Evolutionary conservation across 2,888 invertebrate species (phyloP).

Genomic region (Andrena bucephala): DNA sequence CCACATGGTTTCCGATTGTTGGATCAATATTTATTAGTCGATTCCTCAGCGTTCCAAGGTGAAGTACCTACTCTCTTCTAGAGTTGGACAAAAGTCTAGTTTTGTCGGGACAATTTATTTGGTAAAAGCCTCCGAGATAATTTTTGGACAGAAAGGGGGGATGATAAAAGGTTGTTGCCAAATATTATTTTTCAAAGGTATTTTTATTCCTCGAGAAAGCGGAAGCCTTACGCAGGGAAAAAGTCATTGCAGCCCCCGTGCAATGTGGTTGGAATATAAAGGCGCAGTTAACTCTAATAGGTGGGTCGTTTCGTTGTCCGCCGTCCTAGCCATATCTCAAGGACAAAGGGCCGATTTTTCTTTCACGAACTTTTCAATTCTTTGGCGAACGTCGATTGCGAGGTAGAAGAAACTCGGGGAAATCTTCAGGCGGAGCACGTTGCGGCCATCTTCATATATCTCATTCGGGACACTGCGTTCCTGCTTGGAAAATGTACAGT

Average conservation of each 20-base stretch:
- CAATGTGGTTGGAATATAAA: constrained; percentile 57
- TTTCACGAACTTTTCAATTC: constrained; percentile 59
- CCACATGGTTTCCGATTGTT: too few species aligned
- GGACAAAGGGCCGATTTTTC: constrained; percentile 62
- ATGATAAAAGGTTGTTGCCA: too few species aligned
- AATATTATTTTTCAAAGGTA: too few species aligned
- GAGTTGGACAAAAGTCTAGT: too few species aligned
- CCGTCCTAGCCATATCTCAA: constrained; percentile 47
- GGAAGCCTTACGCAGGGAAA: constrained; percentile 15
- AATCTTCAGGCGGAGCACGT: constrained; percentile 64
- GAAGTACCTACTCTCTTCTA: too few species aligned
- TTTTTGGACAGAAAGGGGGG: too few species aligned
- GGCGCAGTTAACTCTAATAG: constrained; percentile 55
- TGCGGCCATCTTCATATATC: constrained; percentile 64
- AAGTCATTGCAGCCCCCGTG: constrained; percentile 32
- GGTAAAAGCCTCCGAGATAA: too few species aligned
- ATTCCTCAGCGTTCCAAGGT: too few species aligned
- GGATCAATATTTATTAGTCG: too few species aligned
- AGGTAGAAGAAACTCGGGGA: constrained; percentile 26
- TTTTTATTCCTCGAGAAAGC: too few species aligned
- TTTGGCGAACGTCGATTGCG: constrained; percentile 27
- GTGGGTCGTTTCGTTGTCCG: constrained; percentile 44
- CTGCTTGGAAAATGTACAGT: constrained; percentile 33
- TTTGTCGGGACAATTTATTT: too few species aligned
- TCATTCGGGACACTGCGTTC: constrained; percentile 40